phyloP scores from a whole-genome alignment of 2,888 invertebrate species.

The Disparrhopalites patrizii region DNA sequence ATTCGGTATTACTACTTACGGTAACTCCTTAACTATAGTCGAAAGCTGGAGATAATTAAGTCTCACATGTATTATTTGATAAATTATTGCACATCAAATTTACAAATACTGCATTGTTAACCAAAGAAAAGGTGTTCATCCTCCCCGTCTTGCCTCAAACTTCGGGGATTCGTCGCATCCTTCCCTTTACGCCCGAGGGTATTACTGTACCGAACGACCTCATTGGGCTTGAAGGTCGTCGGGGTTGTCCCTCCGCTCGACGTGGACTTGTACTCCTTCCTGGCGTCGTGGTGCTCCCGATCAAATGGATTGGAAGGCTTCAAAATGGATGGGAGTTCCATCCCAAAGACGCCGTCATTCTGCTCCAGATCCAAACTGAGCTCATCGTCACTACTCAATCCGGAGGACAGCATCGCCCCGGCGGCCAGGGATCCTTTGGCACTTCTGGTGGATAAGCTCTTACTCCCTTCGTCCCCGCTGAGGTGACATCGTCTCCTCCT shows the following conservation, averaged over 20 bases:
- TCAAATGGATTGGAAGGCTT: conserved; percentile 16
- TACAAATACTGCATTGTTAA: too few species aligned
- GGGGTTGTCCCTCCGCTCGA: conserved; percentile 49
- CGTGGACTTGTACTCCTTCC: conserved; percentile 16
- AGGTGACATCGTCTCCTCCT: conserved; percentile 57
- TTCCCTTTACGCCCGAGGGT: conserved; percentile 44
- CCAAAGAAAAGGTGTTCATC: conserved; percentile 71
- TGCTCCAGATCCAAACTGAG: conserved; percentile 42
- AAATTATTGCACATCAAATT: too few species aligned
- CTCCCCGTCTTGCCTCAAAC: conserved; percentile 56
- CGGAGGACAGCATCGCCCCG: conserved; percentile 76
- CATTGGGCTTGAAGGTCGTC: conserved; percentile 50
- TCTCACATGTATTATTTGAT: too few species aligned
- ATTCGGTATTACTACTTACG: too few species aligned
- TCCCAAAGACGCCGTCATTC: conserved; percentile 28
- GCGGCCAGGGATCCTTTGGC: conserved; percentile 67
- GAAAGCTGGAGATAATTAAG: too few species aligned
- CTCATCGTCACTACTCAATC: conserved; percentile 74
- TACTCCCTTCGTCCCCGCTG: too few species aligned
- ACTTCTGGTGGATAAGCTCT: conserved; percentile 47
- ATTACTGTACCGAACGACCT: conserved; percentile 47
- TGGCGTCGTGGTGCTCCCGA: neutral
- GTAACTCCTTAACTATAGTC: too few species aligned
- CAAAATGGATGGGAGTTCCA: conserved; percentile 45
- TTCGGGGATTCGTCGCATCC: conserved; percentile 55